Conservation (phyloP, 2,113 vertebrate species). For the Oryzias melastigma region DNA sequence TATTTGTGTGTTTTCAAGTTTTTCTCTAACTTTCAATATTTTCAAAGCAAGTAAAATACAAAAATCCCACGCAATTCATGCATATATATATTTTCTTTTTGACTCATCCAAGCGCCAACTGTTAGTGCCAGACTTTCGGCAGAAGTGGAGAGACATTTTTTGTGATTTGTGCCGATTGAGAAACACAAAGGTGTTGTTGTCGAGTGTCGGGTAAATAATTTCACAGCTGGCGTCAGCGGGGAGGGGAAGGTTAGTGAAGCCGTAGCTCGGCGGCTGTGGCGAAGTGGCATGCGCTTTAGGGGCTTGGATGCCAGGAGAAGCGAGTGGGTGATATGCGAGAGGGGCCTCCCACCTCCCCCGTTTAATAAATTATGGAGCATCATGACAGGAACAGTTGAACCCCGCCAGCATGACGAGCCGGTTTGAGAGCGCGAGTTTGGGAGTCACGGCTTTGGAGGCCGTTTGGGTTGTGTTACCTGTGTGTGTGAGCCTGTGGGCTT, state of each 20-base stretch:
- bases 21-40: conserved; percentile 13
- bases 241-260: conserved; percentile 38
- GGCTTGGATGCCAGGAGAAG: conserved; percentile 59
- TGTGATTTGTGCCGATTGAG: conserved; percentile 6
- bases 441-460: conserved; percentile 38
- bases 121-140: conserved; percentile 13
- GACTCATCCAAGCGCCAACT: conserved; percentile 18
- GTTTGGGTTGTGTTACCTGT: conserved; percentile 79
- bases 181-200: conserved; percentile 17
- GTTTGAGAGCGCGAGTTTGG: conserved; percentile 45
- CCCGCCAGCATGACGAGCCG: conserved; percentile 67
- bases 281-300: conserved; percentile 41
- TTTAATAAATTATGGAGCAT: conserved; percentile 76
- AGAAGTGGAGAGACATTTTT: conserved; percentile 6
- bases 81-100: conserved; percentile 13
- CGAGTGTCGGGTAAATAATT: conserved; percentile 39
- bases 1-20: not conserved
- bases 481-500: conserved; percentile 92
- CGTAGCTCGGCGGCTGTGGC: conserved; percentile 39
- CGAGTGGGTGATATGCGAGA: conserved; percentile 75
- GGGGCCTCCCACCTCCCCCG: conserved; percentile 55
- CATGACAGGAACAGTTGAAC: conserved; percentile 72
- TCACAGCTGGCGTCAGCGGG: conserved; percentile 18
- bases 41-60: not conserved
- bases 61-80: no score